A percentile compares a stretch with the other conserved stretches of the same genome.
phyloP scores from a whole-genome alignment of 1,140 invertebrate species.

The Trichoplusia ni region DNA sequence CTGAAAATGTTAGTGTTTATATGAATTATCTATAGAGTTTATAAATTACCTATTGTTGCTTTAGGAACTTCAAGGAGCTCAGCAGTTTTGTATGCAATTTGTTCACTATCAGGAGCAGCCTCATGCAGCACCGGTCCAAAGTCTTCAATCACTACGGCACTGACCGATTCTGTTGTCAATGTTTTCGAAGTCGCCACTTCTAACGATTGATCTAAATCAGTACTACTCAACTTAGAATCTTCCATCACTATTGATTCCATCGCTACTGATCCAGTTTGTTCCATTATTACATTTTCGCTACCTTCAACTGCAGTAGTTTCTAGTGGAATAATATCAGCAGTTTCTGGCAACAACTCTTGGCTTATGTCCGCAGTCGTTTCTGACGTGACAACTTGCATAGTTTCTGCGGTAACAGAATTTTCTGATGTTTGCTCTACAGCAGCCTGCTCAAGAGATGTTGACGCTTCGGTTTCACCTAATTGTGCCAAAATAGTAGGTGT shows the following conservation, averaged over 20 bases:
- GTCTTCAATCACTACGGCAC: slow-evolving; percentile 8
- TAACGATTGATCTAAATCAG: neutral
- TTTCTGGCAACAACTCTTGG: neutral
- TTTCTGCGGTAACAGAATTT: slow-evolving; percentile 32
- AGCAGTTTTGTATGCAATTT: neutral
- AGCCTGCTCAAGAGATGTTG: neutral
- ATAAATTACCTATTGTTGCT: slow-evolving; percentile 1
- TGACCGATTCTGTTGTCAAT: slow-evolving; percentile 1
- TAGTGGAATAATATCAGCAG: too few relatives aligned
- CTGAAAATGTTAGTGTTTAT: too few relatives aligned
- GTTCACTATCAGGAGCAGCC: neutral
- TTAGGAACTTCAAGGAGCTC: neutral
- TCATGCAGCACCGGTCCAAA: slow-evolving; percentile 3
- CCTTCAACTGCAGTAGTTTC: neutral
- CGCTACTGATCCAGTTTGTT: neutral
- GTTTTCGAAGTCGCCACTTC: neutral
- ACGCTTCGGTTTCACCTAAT: neutral
- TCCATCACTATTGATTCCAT: neutral
- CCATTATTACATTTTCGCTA: neutral
- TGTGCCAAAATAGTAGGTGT: neutral
- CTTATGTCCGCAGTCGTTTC: neutral
- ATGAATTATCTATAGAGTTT: too few relatives aligned
- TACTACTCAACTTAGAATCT: neutral
- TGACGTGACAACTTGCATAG: slow-evolving; percentile 39
- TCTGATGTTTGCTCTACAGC: slow-evolving; percentile 32